Conservation (phyloP, 2,113 vertebrate genomes). For the Telmatochromis sp. region DNA sequence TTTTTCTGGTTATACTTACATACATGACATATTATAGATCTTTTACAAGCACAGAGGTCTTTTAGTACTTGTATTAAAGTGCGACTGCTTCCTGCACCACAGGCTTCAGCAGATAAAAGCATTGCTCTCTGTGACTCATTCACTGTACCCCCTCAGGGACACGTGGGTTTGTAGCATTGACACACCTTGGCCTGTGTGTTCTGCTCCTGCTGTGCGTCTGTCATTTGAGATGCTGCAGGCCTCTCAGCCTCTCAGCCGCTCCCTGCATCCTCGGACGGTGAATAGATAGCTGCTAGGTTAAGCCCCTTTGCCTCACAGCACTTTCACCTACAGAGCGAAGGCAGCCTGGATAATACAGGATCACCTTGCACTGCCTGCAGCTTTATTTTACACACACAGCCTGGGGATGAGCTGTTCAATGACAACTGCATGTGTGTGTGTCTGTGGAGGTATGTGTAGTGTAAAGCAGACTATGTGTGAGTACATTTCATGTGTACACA, state of each 20-base stretch:
- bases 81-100: neutral
- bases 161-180: neutral
- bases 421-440: neutral
- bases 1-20: neutral
- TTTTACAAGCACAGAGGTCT: neutral
- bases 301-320: constrained; percentile 33
- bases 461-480: neutral
- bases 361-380: constrained; percentile 56
- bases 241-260: neutral
- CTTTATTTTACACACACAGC: neutral
- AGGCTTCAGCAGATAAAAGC: neutral
- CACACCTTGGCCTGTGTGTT: constrained; percentile 1
- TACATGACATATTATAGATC: neutral
- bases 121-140: neutral
- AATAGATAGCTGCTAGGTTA: constrained; percentile 9
- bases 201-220: neutral
- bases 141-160: neutral
- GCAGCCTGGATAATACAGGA: constrained; percentile 31
- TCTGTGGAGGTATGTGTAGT: neutral
- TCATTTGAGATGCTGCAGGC: constrained; percentile 5
- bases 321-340: constrained; percentile 51
- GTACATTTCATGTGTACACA: constrained; percentile 9
- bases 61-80: accelerated
- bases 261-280: neutral
- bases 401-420: constrained; percentile 7